Evolutionary conservation across 2,113 vertebrate genomes (phyloP), one percentile per base, ranked within the genome.

Genomic region (Salvelinus alpinus): DNA sequence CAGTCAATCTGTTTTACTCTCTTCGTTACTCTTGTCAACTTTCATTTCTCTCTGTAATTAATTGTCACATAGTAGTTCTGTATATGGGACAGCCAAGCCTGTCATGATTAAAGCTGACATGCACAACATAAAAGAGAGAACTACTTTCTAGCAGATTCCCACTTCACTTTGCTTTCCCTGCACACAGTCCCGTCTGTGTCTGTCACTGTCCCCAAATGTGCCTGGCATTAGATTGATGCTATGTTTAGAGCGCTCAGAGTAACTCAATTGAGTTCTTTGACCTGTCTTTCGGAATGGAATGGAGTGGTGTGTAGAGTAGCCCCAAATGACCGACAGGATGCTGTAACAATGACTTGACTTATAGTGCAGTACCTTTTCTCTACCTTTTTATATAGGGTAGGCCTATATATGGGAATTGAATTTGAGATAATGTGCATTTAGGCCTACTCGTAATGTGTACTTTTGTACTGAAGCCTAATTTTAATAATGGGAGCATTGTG

Each of bases 91-190:
- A 16, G 64, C 25, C 25, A 14, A 31, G 29, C 64, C 27, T 34
- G 65, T 29, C 65, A 34, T 5, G 65, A 20, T 31, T 31, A 16
- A n/a, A 71, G 48, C 67, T 48, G 68, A 57, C 51, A 27, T 68
- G 66, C 62, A 62, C 29, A 78, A 51, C 38, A 14, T 14, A 25
- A 16, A 60, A 64, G 47, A 73, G 29, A 72, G 78, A 16, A 54
- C 7, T 51, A 5, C 24, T 31, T 38, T 71, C 22, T 75, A 70
- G 71, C n/a, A 27, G 62, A 22, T 65, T 79, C 64, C 47, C 27
- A 13, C n/a, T 64, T 51, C 16, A 24, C 29, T 70, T 8, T 29
- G 22, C 27, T 24, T 25, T 57, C 54, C 54, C 14, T 66, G 64
- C 12, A 66, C 27, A 4, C 66, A 68, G 31, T 29, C 62, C 66